Base-by-base conservation (phyloP, 1,140 invertebrate genomes). In the Achroia grisella region DNA sequence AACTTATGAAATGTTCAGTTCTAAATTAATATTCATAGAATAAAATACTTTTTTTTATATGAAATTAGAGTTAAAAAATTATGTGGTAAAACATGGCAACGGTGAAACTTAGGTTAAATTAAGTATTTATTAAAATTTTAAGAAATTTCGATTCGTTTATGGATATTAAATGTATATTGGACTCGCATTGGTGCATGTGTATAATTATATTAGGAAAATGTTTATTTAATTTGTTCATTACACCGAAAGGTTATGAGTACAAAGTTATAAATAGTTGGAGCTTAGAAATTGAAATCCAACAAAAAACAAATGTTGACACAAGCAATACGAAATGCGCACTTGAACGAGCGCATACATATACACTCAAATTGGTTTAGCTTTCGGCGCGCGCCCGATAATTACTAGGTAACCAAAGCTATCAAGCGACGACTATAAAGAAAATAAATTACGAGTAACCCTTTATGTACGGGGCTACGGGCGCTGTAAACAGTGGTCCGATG, bases 351-450 rank as follows among this genome's bases (percentile, higher is more conserved):
- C 56, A 55, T 43, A 41, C 54, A 49, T 56, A 44, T 48, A 40
- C 40, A 52, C 50, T 59, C 54, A 63, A 74, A 78, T 71, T 67
- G 67, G 62, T 58, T 62, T 56, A 52, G 64, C 70, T 74, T 77
- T 78, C 65, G 70, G 71, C 74, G 62, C 61, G 63, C 66, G 69
- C 59, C 50, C 62, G 62, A 79, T 76, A 73, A 80, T 79, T 78
- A 76, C 63, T 62, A 71, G 64, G 56, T 63, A 61, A 66, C 65
- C 62, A 52, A 67, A 71, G 28, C 52, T 63, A 75, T 74, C 63
- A 67, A 67, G 67, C 56, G 67, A 69, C 64, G 67, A 66, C 60
- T 62, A 64, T 73, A 78, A 78, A 80, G 50, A 71, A 78, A 71
- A 74, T 80, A 78, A 75, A 69, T 79, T 75, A 78, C 62, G 63